Conservation (phyloP, 2,888 invertebrate species). For the Cybosia mesomella region DNA sequence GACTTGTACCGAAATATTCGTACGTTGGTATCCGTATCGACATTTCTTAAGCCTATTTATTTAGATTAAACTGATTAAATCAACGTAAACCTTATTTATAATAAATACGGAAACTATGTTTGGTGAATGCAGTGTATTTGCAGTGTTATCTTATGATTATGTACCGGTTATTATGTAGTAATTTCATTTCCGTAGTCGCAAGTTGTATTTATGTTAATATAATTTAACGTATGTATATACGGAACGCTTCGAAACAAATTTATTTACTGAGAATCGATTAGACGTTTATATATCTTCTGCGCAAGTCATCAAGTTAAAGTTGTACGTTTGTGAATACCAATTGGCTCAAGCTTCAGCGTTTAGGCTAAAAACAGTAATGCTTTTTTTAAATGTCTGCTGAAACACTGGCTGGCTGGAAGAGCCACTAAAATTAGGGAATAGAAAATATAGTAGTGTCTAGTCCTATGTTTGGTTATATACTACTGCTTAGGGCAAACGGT, state of each 20-base stretch:
- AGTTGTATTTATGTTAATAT: background rate
- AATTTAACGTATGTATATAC: background rate
- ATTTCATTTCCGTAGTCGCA: background rate
- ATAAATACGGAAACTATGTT: background rate
- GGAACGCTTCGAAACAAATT: slow-evolving; percentile 14
- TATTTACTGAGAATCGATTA: slow-evolving; percentile 1
- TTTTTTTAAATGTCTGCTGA: background rate
- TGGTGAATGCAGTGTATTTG: background rate
- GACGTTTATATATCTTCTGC: slow-evolving; percentile 3
- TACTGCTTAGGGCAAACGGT: too few relatives aligned
- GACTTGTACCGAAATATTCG: background rate
- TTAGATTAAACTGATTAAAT: background rate
- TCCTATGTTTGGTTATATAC: too few relatives aligned
- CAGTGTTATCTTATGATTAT: background rate
- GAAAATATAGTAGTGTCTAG: too few relatives aligned
- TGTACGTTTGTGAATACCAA: slow-evolving; percentile 3
- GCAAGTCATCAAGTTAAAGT: slow-evolving; percentile 7
- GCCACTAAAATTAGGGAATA: background rate
- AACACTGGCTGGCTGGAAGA: too few relatives aligned
- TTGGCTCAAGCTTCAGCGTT: background rate
- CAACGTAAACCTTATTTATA: background rate
- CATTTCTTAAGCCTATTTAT: background rate
- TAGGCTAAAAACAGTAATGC: background rate
- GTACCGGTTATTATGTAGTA: background rate
- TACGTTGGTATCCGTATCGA: background rate